Conservation (phyloP, 2,113 vertebrate genomes). For the Cephalopholis sonnerati region DNA sequence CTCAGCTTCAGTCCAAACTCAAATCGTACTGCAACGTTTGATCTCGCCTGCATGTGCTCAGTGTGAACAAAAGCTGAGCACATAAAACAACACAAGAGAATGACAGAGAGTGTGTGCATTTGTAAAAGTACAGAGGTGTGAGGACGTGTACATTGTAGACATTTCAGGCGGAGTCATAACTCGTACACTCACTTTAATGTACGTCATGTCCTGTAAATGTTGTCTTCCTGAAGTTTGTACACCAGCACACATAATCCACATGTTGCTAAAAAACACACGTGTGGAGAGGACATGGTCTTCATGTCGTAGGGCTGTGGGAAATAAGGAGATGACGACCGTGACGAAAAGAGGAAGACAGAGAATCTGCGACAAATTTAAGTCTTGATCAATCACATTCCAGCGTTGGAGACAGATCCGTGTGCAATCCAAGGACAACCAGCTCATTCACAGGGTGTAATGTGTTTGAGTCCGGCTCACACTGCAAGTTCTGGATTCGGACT, state of each 20-base stretch:
- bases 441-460: conserved; percentile 19
- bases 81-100: conserved; percentile 34
- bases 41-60: conserved; percentile 64
- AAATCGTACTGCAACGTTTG: conserved; percentile 51
- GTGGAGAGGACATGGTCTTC: conserved; percentile 19
- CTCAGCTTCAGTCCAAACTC: conserved; percentile 53
- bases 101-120: conserved; percentile 25
- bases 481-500: conserved; percentile 30
- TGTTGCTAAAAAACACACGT: conserved; percentile 11
- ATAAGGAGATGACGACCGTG: conserved; percentile 54
- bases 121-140: conserved; percentile 41
- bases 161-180: conserved; percentile 48
- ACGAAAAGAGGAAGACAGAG: conserved; percentile 63
- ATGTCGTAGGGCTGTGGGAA: conserved; percentile 9
- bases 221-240: conserved; percentile 28
- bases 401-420: conserved; percentile 27
- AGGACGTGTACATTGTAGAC: conserved; percentile 34
- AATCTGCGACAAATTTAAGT: conserved; percentile 40
- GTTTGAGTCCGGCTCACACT: conserved; percentile 14
- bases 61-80: conserved; percentile 48
- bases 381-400: conserved; percentile 30
- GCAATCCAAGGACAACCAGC: conserved; percentile 34
- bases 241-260: conserved; percentile 28
- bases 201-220: conserved; percentile 21
- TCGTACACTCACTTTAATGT: conserved; percentile 17